phyloP scores from a whole-genome alignment of 2,113 vertebrate species.

The Sarotherodon lohbergeri region DNA sequence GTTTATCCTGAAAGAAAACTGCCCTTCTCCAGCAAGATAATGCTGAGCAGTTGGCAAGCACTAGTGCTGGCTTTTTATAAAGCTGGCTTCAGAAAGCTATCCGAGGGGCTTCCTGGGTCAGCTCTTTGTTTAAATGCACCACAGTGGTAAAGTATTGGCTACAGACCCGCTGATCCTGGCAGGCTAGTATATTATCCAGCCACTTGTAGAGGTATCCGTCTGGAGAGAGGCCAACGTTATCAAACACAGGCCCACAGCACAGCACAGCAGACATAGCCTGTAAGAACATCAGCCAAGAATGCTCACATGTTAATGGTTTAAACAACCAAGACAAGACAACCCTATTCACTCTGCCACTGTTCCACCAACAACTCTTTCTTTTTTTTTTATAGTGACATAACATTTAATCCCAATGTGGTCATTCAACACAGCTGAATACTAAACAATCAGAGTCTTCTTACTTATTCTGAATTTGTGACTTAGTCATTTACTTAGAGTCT shows the following conservation, averaged over 20 bases:
- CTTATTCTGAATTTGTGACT: background rate
- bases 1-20: constrained; percentile 4
- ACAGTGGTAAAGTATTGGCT: background rate
- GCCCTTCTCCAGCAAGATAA: background rate
- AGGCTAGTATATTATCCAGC: constrained; percentile 97
- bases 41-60: background rate
- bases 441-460: background rate
- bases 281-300: constrained; percentile 12
- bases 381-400: background rate
- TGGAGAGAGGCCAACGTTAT: constrained; percentile 93
- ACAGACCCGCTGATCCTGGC: constrained; percentile 88
- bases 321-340: background rate
- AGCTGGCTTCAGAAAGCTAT: constrained; percentile 4
- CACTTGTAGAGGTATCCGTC: constrained; percentile 98
- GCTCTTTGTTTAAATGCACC: constrained; percentile 40
- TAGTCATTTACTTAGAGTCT: background rate
- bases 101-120: constrained; percentile 17
- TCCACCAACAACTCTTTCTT: background rate
- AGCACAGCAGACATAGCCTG: constrained; percentile 98
- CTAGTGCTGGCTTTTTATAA: background rate
- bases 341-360: background rate
- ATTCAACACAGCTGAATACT: background rate
- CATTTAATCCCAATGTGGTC: background rate
- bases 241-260: constrained; percentile 97
- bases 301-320: background rate